Conservation (phyloP, 2,113 vertebrate species). For the Aspiorhynchus laticeps region DNA sequence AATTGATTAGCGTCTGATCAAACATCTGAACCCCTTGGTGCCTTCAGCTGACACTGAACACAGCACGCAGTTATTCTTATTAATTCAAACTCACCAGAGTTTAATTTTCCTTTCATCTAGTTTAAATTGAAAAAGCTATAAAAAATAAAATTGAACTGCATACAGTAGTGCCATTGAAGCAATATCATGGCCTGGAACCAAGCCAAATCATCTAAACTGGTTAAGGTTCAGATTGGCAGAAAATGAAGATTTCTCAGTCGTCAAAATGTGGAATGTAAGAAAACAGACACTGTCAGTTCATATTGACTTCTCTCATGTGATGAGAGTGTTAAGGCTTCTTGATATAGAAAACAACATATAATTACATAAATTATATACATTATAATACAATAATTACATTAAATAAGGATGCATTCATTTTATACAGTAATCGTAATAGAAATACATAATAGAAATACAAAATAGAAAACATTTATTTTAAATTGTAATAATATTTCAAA, state of each 20-base stretch:
- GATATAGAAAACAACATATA: too few species aligned
- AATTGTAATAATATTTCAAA: too few species aligned
- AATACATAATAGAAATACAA: too few species aligned
- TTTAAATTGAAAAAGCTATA: not conserved
- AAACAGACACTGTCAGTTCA: conserved; percentile 15
- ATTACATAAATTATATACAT: not conserved
- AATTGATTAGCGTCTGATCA: conserved; percentile 50
- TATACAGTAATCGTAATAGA: too few species aligned
- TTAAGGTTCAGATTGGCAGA: conserved; percentile 5
- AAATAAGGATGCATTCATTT: too few species aligned
- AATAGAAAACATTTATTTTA: too few species aligned
- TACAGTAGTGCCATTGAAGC: not conserved
- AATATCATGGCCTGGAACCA: conserved; percentile 30
- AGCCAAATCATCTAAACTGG: conserved; percentile 2
- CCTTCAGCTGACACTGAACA: conserved; percentile 22
- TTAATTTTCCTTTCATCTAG: not conserved
- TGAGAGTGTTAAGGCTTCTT: not conserved
- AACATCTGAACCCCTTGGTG: conserved; percentile 34
- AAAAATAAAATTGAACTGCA: not conserved
- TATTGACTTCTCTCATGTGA: conserved; percentile 8
- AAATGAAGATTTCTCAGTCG: not conserved
- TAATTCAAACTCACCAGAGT: conserved; percentile 10
- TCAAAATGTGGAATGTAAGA: not conserved
- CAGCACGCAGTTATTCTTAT: not conserved
- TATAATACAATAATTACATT: too few species aligned